A percentile compares a stretch with the other conserved stretches of the same genome.
phyloP scores from a whole-genome alignment of 2,888 invertebrate genomes.

The Xylota segnis region DNA sequence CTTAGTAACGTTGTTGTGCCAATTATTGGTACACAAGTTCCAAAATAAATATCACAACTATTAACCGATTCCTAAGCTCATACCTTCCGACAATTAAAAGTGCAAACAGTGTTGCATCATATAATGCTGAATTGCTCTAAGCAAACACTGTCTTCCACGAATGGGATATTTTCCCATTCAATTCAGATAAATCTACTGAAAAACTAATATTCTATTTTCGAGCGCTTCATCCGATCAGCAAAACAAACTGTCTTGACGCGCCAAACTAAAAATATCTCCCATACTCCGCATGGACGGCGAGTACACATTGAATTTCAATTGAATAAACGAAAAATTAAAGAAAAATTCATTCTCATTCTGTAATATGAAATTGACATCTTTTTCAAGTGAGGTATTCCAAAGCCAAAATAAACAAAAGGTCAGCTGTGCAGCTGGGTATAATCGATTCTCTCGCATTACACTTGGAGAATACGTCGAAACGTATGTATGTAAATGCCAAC shows the following conservation, averaged over 20 bases:
- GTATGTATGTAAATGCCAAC: neutral
- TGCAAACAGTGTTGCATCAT: slow-evolving; percentile 13
- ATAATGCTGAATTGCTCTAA: neutral
- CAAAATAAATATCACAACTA: neutral
- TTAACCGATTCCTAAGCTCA: neutral
- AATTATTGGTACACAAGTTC: neutral
- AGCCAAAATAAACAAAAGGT: slow-evolving; percentile 10
- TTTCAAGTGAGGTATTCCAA: neutral
- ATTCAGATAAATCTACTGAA: slow-evolving; percentile 15
- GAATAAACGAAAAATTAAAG: neutral
- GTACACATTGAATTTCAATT: slow-evolving; percentile 11
- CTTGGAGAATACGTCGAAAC: too few species aligned
- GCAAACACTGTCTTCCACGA: neutral
- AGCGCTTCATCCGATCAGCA: slow-evolving; percentile 54
- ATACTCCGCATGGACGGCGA: neutral
- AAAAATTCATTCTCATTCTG: slow-evolving; percentile 3
- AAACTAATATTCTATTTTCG: slow-evolving; percentile 63
- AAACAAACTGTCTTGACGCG: slow-evolving; percentile 32
- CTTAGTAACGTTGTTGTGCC: neutral
- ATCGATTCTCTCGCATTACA: too few species aligned
- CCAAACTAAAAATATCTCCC: neutral
- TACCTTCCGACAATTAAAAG: neutral
- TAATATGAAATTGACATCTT: slow-evolving; percentile 24
- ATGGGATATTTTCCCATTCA: slow-evolving; percentile 7
- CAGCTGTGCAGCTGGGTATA: neutral